These are phyloP conservation scores for Lepisosteus osseus DNA, from an alignment of 2,113 vertebrate genomes.

Conservation along the genomic window DNA sequence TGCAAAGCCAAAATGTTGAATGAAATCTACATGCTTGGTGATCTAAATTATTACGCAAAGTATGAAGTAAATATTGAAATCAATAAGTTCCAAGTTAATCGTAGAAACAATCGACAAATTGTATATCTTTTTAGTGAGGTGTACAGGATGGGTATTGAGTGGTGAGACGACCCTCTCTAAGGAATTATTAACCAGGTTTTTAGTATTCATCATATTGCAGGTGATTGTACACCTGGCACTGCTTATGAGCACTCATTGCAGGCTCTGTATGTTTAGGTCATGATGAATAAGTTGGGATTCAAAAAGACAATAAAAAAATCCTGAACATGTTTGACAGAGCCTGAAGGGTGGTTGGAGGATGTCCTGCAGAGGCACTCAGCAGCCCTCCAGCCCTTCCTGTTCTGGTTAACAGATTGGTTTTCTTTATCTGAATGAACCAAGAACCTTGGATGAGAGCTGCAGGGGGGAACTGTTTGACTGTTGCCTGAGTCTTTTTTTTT, in stretches of 20 bases:
- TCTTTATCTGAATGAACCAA: background rate
- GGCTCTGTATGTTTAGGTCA: background rate
- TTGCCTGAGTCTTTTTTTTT: background rate
- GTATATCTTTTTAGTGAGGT: no score
- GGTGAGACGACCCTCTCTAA: no score
- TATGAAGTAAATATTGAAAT: no score
- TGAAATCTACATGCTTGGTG: no score
- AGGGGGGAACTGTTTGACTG: background rate
- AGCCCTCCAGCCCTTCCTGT: background rate
- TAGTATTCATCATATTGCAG: background rate
- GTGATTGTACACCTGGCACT: constrained; percentile 1
- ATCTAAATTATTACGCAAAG: no score
- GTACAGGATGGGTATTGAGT: background rate
- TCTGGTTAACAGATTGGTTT: constrained; percentile 1
- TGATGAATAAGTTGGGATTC: background rate
- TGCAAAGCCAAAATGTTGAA: no score
- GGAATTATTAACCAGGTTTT: background rate
- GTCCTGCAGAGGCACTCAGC: background rate
- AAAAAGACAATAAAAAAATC: background rate
- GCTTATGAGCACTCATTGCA: background rate
- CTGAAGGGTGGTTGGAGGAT: background rate
- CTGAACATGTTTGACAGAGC: background rate
- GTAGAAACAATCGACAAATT: no score
- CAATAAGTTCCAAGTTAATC: no score
- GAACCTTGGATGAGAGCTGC: background rate